Evolutionary conservation across 1,140 invertebrate genomes (phyloP).

Genomic region (Araneus ventricosus): DNA sequence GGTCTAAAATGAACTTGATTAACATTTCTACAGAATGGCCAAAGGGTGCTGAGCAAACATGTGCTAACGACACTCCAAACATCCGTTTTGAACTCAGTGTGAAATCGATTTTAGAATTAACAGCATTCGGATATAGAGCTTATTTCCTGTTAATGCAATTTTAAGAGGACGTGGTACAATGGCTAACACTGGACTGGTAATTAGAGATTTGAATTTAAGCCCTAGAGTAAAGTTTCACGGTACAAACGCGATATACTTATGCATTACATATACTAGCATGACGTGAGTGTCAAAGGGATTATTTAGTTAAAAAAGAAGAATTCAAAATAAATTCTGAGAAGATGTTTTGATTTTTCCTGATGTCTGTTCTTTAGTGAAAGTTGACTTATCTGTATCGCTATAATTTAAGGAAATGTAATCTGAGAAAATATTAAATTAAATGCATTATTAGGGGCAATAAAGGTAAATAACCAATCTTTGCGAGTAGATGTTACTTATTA

Average conservation of each 20-base stretch:
- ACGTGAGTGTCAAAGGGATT: background rate
- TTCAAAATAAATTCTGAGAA: too few relatives aligned
- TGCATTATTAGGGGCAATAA: too few relatives aligned
- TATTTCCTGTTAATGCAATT: conserved; percentile 48
- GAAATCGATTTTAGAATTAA: conserved; percentile 59
- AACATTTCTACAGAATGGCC: conserved; percentile 29
- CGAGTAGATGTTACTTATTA: too few relatives aligned
- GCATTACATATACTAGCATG: background rate
- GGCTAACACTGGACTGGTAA: conserved; percentile 18
- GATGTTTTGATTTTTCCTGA: too few relatives aligned
- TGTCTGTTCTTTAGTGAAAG: too few relatives aligned
- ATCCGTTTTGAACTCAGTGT: conserved; percentile 26
- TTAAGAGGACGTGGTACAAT: conserved; percentile 28
- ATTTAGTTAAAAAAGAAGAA: background rate
- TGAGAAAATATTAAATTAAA: too few relatives aligned
- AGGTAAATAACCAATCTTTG: too few relatives aligned
- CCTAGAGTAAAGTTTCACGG: background rate
- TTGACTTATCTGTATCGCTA: too few relatives aligned
- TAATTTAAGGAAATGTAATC: too few relatives aligned
- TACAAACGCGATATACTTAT: background rate
- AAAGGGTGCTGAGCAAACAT: conserved; percentile 49
- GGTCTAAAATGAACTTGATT: conserved; percentile 32
- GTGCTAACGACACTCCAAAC: conserved; percentile 62
- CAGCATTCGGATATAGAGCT: conserved; percentile 50
- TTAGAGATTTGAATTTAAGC: conserved; percentile 33